Evolutionary conservation across 2,797 vertebrate genomes (phyloP).

Genomic region (Clarias fuscus): DNA sequence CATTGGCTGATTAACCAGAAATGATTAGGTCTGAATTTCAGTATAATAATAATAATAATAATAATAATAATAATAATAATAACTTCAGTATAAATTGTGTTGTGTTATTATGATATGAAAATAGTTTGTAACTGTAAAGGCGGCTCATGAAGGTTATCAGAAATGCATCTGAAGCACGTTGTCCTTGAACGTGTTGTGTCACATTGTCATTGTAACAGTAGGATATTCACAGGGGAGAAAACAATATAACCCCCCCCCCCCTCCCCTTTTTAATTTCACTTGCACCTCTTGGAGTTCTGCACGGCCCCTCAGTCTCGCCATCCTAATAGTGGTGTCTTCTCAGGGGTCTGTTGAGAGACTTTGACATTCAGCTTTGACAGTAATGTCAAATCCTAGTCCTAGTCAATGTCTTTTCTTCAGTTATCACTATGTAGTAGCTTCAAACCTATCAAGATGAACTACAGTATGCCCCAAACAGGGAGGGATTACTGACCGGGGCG

Average conservation of each 20-base stretch:
- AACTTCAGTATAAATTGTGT: background rate
- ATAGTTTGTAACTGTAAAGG: background rate
- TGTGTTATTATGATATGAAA: background rate
- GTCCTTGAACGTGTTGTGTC: conserved; percentile 34
- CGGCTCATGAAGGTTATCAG: conserved; percentile 38
- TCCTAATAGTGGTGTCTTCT: conserved; percentile 46
- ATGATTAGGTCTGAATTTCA: background rate
- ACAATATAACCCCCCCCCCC: background rate
- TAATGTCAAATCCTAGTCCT: conserved; percentile 13
- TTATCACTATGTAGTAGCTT: background rate
- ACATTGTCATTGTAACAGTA: conserved; percentile 41
- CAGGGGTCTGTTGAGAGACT: conserved; percentile 34
- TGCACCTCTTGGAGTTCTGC: conserved; percentile 17
- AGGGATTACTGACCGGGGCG: background rate
- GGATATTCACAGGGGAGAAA: conserved; percentile 41
- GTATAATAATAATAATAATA: no score
- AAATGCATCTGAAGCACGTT: conserved; percentile 40
- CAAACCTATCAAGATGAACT: background rate
- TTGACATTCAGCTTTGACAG: conserved; percentile 41
- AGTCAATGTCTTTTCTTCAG: conserved; percentile 8
- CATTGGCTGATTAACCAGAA: background rate
- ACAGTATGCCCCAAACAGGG: background rate
- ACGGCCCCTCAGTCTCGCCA: conserved; percentile 30
- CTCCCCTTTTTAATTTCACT: background rate
- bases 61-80: no score